phyloP scores from a whole-genome alignment of 2,888 invertebrate genomes.

The Drosophila histrio region DNA sequence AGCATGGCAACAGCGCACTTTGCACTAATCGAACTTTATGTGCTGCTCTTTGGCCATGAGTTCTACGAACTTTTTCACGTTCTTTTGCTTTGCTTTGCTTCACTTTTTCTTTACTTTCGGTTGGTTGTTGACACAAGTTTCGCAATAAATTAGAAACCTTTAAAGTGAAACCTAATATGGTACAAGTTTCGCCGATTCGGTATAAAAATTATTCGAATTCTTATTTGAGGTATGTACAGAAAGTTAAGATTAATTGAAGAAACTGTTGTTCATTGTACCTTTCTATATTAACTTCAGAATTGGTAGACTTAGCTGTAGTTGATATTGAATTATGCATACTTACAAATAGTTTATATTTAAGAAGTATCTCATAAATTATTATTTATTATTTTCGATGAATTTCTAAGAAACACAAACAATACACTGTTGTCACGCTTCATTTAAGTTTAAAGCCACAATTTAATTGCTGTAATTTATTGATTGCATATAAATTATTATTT shows the following conservation, averaged over 20 bases:
- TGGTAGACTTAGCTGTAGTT: background rate
- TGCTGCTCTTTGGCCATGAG: constrained; percentile 43
- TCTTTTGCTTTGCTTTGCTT: constrained; percentile 21
- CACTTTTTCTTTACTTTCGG: background rate
- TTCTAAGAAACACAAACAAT: background rate
- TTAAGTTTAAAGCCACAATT: background rate
- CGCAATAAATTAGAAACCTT: constrained; percentile 49
- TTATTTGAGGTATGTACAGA: background rate
- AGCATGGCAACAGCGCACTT: constrained; percentile 55
- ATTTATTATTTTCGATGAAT: background rate
- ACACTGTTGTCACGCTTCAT: constrained; percentile 3
- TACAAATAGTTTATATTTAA: no score
- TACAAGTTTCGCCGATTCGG: constrained; percentile 11
- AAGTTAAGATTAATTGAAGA: background rate
- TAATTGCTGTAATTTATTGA: background rate
- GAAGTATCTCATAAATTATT: background rate
- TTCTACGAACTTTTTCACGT: constrained; percentile 46
- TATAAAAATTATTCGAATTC: constrained; percentile 16
- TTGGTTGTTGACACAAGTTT: constrained; percentile 18
- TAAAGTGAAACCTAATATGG: constrained; percentile 34
- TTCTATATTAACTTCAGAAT: background rate
- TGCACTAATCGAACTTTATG: constrained; percentile 69
- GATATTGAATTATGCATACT: no score
- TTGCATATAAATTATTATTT: background rate
- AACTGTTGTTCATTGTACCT: background rate